phyloP scores from a whole-genome alignment of 2,888 invertebrate species.

The Scaptomyza parva region DNA sequence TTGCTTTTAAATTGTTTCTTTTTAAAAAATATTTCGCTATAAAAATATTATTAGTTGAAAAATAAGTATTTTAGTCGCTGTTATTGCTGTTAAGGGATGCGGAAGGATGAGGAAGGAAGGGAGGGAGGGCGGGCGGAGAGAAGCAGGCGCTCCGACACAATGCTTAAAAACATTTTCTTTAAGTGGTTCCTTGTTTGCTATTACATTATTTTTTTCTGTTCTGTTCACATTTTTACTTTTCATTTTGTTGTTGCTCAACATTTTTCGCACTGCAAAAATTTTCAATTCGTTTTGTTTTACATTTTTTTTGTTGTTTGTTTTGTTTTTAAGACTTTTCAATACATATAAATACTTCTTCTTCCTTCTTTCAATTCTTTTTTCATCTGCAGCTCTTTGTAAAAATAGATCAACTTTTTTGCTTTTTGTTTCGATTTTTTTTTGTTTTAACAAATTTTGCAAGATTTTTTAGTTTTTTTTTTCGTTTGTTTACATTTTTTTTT shows the following conservation, averaged over 20 bases:
- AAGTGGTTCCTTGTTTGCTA: slow-evolving; percentile 70
- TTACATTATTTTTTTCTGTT: slow-evolving; percentile 36
- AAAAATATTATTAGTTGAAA: slow-evolving; percentile 78
- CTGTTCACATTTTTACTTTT: slow-evolving; percentile 36
- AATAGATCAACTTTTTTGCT: slow-evolving; percentile 76
- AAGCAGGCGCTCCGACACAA: slow-evolving; percentile 59
- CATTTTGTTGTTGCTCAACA: slow-evolving; percentile 55
- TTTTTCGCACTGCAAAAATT: slow-evolving; percentile 47
- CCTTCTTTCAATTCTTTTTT: slow-evolving; percentile 55
- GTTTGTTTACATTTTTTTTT: slow-evolving; percentile 66
- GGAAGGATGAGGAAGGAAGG: slow-evolving; percentile 14
- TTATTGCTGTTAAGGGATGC: slow-evolving; percentile 18
- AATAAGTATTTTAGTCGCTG: slow-evolving; percentile 57
- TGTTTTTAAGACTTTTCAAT: slow-evolving; percentile 58
- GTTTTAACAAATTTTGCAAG: slow-evolving; percentile 67
- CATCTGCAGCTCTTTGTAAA: slow-evolving; percentile 69
- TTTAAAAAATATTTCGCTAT: slow-evolving; percentile 74
- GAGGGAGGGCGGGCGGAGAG: slow-evolving; percentile 34
- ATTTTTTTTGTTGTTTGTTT: slow-evolving; percentile 48
- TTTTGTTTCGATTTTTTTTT: slow-evolving; percentile 51
- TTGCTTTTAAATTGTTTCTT: slow-evolving; percentile 34
- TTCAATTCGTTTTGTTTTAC: slow-evolving; percentile 52
- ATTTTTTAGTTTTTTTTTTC: slow-evolving; percentile 57
- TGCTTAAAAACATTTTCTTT: slow-evolving; percentile 60
- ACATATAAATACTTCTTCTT: slow-evolving; percentile 74